A percentile compares a stretch with the other conserved stretches of the same genome.
Evolutionary conservation across 2,888 invertebrate genomes (phyloP).

Genomic region (Tineola bisselliella): DNA sequence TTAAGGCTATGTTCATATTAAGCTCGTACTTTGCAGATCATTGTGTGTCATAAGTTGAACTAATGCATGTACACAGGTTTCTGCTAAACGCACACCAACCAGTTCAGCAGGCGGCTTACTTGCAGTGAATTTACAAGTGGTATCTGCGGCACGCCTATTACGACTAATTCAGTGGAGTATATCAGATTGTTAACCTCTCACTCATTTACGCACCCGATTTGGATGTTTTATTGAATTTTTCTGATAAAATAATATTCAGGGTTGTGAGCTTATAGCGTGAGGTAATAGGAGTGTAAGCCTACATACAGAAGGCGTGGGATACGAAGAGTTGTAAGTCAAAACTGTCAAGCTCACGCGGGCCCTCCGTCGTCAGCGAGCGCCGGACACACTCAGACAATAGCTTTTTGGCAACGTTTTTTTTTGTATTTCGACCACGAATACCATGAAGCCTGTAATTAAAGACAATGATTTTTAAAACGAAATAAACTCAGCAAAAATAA

Average conservation of each 20-base stretch:
- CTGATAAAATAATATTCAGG: not conserved
- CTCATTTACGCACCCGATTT: too few species aligned
- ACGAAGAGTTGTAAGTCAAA: conserved; percentile 29
- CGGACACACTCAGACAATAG: conserved; percentile 16
- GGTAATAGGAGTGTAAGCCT: conserved; percentile 6
- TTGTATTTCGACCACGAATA: not conserved
- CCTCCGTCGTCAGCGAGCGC: conserved; percentile 15
- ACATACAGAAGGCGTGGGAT: conserved; percentile 10
- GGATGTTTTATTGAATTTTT: too few species aligned
- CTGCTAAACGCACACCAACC: too few species aligned
- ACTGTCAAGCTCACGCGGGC: conserved; percentile 36
- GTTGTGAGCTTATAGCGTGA: not conserved
- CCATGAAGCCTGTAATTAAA: conserved; percentile 10
- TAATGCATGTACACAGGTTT: too few species aligned
- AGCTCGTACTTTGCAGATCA: too few species aligned
- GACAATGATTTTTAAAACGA: conserved; percentile 8
- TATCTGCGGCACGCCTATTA: too few species aligned
- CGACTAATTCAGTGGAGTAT: too few species aligned
- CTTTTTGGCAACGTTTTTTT: conserved; percentile 5
- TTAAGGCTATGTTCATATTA: too few species aligned
- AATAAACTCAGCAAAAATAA: not conserved
- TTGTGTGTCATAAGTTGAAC: too few species aligned
- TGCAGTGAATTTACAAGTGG: too few species aligned
- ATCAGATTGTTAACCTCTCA: too few species aligned
- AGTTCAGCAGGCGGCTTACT: too few species aligned